phyloP scores from a whole-genome alignment of 2,888 invertebrate genomes.

The Subacronicta megacephala region DNA sequence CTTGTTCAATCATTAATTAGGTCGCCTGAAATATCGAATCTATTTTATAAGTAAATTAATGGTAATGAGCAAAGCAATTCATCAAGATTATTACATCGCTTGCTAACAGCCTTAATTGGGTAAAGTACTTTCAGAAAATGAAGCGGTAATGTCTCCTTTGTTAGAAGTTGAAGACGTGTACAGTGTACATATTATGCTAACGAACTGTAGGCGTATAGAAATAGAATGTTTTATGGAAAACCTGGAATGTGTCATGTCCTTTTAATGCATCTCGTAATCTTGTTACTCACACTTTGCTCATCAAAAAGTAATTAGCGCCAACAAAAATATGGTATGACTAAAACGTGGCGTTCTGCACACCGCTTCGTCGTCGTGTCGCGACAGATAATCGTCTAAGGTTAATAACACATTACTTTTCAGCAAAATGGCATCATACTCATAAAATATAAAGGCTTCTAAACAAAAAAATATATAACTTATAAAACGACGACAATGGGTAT shows the following conservation, averaged over 20 bases:
- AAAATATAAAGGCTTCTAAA: too few species aligned
- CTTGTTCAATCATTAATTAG: constrained; percentile 34
- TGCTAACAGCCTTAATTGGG: constrained; percentile 38
- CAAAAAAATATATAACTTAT: too few species aligned
- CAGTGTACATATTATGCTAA: constrained; percentile 44
- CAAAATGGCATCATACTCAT: constrained; percentile 1
- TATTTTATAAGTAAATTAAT: constrained; percentile 39
- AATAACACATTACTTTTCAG: constrained; percentile 20
- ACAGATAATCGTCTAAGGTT: constrained; percentile 35
- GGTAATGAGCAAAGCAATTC: constrained; percentile 49
- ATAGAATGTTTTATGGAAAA: constrained; percentile 49
- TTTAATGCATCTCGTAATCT: constrained; percentile 74
- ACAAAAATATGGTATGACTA: constrained; percentile 72
- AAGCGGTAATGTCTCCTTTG: constrained; percentile 37
- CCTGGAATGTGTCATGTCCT: constrained; percentile 58
- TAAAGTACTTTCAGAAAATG: constrained; percentile 42
- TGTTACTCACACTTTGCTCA: constrained; percentile 74
- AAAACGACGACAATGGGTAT: too few species aligned
- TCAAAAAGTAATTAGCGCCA: constrained; percentile 82
- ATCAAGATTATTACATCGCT: constrained; percentile 45
- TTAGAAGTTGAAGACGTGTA: constrained; percentile 32
- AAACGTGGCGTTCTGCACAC: constrained; percentile 57
- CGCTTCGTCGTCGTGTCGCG: constrained; percentile 24
- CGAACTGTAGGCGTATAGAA: constrained; percentile 38
- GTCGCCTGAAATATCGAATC: constrained; percentile 24